A percentile compares a stretch with the other conserved stretches of the same genome.
Evolutionary conservation across 1,140 invertebrate species (phyloP).

Genomic region (Brachionus sp.): DNA sequence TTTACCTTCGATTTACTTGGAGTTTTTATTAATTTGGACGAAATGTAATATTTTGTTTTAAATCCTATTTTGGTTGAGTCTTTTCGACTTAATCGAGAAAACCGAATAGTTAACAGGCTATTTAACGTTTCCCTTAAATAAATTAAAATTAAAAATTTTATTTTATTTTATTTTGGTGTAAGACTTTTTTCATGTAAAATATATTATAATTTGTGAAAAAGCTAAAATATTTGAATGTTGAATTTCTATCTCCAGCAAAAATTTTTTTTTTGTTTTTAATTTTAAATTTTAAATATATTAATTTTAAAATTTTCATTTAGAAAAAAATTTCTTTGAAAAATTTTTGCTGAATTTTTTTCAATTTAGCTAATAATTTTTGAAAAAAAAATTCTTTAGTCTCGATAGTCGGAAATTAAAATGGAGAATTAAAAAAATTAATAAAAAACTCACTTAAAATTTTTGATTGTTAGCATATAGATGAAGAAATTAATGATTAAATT

Average conservation of each 20-base stretch:
- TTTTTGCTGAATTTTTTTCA: neutral
- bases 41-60: neutral
- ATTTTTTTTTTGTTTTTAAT: too few relatives aligned
- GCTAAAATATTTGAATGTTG: too few relatives aligned
- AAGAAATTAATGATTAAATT: constrained; percentile 31
- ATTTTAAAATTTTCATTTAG: too few relatives aligned
- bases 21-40: neutral
- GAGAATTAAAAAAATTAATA: neutral
- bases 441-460: constrained; percentile 42
- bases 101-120: neutral
- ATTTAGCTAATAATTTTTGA: neutral
- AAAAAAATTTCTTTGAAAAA: too few relatives aligned
- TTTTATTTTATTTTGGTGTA: neutral
- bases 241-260: too few relatives aligned
- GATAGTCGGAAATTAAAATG: too few relatives aligned
- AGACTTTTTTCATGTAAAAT: too few relatives aligned
- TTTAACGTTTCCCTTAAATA: neutral
- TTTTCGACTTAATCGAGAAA: neutral
- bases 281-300: too few relatives aligned
- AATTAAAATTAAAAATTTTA: neutral
- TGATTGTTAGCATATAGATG: constrained; percentile 22
- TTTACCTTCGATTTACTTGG: neutral
- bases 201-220: too few relatives aligned
- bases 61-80: constrained; percentile 37
- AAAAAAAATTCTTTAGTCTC: too few relatives aligned